phyloP scores from a whole-genome alignment of 2,113 vertebrate species.

The Hydropotes inermis region DNA sequence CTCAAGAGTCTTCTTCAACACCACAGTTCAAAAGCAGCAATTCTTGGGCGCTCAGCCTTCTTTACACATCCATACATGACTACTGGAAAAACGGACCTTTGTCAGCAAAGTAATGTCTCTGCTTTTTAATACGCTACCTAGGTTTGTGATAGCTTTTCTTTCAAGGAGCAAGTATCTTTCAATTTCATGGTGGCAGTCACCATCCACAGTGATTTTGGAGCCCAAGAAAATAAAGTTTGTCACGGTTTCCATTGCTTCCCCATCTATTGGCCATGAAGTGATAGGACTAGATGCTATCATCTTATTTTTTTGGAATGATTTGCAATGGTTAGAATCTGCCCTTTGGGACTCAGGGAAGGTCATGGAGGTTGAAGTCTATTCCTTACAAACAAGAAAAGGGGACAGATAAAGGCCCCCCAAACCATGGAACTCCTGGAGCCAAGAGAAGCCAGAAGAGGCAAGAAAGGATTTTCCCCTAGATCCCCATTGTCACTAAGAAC shows the following conservation, averaged over 20 bases:
- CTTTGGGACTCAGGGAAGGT: not conserved
- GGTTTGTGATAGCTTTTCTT: too few relatives aligned
- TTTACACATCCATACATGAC: too few relatives aligned
- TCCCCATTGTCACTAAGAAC: not conserved
- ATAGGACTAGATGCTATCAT: not conserved
- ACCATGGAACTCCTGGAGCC: not conserved
- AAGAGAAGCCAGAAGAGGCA: not conserved
- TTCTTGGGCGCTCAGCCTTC: too few relatives aligned
- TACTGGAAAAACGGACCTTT: too few relatives aligned
- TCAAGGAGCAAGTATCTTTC: too few relatives aligned
- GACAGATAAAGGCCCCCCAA: not conserved
- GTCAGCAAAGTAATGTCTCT: too few relatives aligned
- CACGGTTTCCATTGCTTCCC: not conserved
- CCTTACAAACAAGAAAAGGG: not conserved
- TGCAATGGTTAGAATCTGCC: not conserved
- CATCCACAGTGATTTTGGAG: too few relatives aligned
- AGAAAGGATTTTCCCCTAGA: not conserved
- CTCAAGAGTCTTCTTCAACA: too few relatives aligned
- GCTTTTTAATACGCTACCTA: too few relatives aligned
- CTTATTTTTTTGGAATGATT: not conserved
- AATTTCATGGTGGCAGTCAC: too few relatives aligned
- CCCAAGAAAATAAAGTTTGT: too few relatives aligned
- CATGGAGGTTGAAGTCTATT: not conserved
- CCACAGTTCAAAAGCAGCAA: too few relatives aligned
- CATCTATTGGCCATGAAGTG: not conserved